Base-by-base conservation (phyloP, 2,888 invertebrate species). In the Scelioninae gen. 2 region DNA sequence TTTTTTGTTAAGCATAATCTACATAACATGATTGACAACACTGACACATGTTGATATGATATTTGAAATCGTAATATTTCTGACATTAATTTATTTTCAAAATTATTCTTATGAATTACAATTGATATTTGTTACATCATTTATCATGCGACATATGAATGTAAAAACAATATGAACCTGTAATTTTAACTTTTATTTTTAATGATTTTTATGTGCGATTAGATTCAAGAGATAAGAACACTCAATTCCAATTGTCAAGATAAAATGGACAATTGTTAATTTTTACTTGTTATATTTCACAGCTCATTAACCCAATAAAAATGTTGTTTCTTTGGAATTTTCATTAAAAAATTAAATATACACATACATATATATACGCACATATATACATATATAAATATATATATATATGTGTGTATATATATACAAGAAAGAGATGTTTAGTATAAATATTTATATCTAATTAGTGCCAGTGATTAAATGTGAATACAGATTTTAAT, bases 401-500 rank as follows among this genome's bases (percentile, higher is more conserved):
- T n/a, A n/a, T n/a, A n/a, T n/a, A n/a, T n/a, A n/a, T n/a, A n/a
- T n/a, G n/a, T n/a, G n/a, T n/a, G n/a, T n/a, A n/a, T n/a, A n/a
- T n/a, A n/a, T n/a, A n/a, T n/a, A n/a, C n/a, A n/a, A n/a, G n/a
- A n/a, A n/a, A n/a, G n/a, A n/a, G n/a, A n/a, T n/a, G n/a, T n/a
- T n/a, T n/a, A n/a, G n/a, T n/a, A n/a, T n/a, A n/a, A n/a, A n/a
- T n/a, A 15, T 18, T 33, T 13, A 22, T 33, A 35, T 52, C 16
- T 55, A 16, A 31, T 57, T 39, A 13, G n/a, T 48, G 48, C 43
- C 19, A 13, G 11, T 11, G 22, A 48, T 58, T 46, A 45, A 13
- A 57, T 60, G 64, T 58, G 28, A 15, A 58, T 71, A 31, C n/a
- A n/a, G n/a, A n/a, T n/a, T n/a, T 65, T 65, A 58, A 68, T 73